Conservation (phyloP, 2,888 invertebrate species). For the Eupithecia dodoneata region DNA sequence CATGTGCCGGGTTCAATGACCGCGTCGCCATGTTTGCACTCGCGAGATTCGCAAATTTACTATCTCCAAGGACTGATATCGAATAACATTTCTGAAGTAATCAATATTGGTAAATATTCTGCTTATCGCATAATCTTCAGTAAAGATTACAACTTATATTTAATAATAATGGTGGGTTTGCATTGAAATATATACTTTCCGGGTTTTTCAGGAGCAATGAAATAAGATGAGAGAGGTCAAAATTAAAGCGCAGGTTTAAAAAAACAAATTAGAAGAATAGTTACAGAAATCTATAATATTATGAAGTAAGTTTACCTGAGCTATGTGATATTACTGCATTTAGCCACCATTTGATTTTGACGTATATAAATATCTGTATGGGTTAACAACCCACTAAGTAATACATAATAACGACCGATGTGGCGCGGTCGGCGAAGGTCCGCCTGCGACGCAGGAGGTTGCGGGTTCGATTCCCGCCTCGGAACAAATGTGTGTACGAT, state of each 20-base stretch:
- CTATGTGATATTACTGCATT: too few relatives aligned
- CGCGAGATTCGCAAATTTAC: conserved; percentile 55
- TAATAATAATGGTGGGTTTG: not conserved
- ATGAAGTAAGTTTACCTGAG: too few relatives aligned
- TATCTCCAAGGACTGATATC: conserved; percentile 38
- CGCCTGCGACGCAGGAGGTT: too few relatives aligned
- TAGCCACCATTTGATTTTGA: too few relatives aligned
- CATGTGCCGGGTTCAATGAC: conserved; percentile 61
- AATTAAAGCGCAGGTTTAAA: not conserved
- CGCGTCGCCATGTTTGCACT: conserved; percentile 59
- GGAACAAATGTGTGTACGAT: too few relatives aligned
- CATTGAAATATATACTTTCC: not conserved
- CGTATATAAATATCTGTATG: too few relatives aligned
- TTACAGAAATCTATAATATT: not conserved
- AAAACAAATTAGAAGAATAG: not conserved
- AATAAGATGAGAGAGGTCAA: not conserved
- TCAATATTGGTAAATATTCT: conserved; percentile 15
- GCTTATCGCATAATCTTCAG: not conserved
- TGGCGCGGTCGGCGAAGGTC: too few relatives aligned
- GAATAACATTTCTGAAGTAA: conserved; percentile 27
- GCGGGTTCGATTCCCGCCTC: too few relatives aligned
- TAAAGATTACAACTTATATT: not conserved
- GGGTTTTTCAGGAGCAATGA: not conserved
- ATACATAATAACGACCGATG: too few relatives aligned
- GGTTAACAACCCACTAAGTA: not conserved